Percentiles rank a stretch among this genome's conserved stretches.
Conservation (phyloP, 2,888 invertebrate genomes). For the Nephrotoma flavescens region DNA sequence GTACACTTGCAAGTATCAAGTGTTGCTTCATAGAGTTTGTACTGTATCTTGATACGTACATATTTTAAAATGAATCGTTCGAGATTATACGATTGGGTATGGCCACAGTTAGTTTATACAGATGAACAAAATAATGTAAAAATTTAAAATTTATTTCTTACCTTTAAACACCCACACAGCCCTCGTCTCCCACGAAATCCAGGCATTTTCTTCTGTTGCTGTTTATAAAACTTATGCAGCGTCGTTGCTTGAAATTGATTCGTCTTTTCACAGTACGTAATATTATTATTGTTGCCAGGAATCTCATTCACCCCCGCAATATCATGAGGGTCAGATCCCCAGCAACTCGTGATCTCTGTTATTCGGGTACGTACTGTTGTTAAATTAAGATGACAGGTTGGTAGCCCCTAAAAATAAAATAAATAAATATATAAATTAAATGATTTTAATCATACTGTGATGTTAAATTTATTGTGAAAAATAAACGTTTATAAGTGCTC, state of each 20-base stretch:
- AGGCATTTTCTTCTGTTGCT: constrained; percentile 43
- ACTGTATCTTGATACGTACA: not conserved
- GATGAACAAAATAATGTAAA: not conserved
- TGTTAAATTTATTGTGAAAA: too few species aligned
- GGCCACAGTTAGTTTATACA: not conserved
- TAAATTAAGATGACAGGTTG: constrained; percentile 49
- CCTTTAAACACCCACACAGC: constrained; percentile 74
- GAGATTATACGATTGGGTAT: not conserved
- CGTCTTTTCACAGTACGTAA: not conserved
- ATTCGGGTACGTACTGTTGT: constrained; percentile 51
- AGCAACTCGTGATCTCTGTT: constrained; percentile 37
- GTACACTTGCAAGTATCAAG: too few species aligned
- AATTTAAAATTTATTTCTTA: constrained; percentile 26
- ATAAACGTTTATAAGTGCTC: too few species aligned
- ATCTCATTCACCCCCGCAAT: constrained; percentile 7
- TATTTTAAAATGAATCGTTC: not conserved
- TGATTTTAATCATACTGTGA: too few species aligned
- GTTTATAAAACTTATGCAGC: constrained; percentile 30
- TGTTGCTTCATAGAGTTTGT: too few species aligned
- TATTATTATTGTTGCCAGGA: constrained; percentile 12
- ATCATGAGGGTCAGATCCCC: constrained; percentile 4
- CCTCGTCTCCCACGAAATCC: constrained; percentile 42
- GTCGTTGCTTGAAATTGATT: constrained; percentile 18
- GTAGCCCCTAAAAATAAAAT: constrained; percentile 43
- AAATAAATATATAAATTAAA: constrained; percentile 11